Evolutionary conservation across 2,888 invertebrate species (phyloP).

Genomic region (Nephrotoma guestfalica): DNA sequence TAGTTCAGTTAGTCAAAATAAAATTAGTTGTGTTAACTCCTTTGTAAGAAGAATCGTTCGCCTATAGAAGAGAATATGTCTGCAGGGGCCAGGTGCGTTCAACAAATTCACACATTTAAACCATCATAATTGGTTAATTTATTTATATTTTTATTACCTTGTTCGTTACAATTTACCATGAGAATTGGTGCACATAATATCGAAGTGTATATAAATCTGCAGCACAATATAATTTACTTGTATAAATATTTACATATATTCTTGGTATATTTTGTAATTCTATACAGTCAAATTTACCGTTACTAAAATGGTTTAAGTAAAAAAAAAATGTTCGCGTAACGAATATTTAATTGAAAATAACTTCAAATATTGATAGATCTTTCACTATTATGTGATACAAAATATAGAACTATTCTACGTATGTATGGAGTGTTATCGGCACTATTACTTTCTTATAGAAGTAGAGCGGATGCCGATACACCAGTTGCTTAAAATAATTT

Average conservation of each 20-base stretch:
- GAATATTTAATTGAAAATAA: background rate
- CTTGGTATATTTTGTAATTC: background rate
- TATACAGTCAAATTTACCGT: background rate
- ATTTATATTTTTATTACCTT: too few relatives aligned
- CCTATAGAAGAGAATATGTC: too few relatives aligned
- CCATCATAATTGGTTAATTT: too few relatives aligned
- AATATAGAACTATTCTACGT: background rate
- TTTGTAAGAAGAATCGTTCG: too few relatives aligned
- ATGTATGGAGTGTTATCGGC: background rate
- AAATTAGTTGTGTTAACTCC: too few relatives aligned
- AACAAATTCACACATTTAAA: too few relatives aligned
- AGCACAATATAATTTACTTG: background rate
- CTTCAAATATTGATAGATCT: background rate
- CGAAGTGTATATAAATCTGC: too few relatives aligned
- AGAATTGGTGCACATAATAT: too few relatives aligned
- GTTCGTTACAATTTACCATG: too few relatives aligned
- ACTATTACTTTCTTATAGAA: background rate
- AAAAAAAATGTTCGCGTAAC: background rate
- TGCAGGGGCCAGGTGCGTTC: too few relatives aligned
- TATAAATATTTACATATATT: background rate
- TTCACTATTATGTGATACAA: background rate
- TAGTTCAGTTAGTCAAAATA: background rate
- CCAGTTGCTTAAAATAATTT: background rate
- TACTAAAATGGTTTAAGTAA: background rate
- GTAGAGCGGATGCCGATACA: background rate